A percentile compares a stretch with the other conserved stretches of the same genome.
These are phyloP conservation scores for Neomonachus schauinslandi DNA, from an alignment of 2,113 vertebrate species.

Conservation along the genomic window DNA sequence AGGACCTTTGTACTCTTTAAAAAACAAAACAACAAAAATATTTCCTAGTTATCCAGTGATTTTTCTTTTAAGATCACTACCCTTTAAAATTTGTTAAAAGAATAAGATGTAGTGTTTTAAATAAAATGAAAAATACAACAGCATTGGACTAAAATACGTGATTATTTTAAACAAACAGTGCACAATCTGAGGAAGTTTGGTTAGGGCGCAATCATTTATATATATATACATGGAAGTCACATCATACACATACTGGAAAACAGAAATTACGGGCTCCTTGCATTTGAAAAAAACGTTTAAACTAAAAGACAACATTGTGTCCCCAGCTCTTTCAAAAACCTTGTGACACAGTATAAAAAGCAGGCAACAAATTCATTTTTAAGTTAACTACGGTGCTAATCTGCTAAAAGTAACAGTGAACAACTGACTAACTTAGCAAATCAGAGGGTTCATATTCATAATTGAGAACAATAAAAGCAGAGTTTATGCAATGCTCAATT, in stretches of 20 bases:
- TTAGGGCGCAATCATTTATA: slow-evolving; percentile 86
- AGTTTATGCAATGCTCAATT: neutral
- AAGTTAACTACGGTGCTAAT: slow-evolving; percentile 55
- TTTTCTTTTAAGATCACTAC: slow-evolving; percentile 80
- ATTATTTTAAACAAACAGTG: slow-evolving; percentile 91
- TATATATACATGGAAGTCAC: slow-evolving; percentile 89
- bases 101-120: slow-evolving; percentile 87
- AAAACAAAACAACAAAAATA: slow-evolving; percentile 57
- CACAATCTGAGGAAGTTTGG: slow-evolving; percentile 92
- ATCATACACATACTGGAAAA: slow-evolving; percentile 85
- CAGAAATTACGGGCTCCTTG: slow-evolving; percentile 65
- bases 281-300: slow-evolving; percentile 67
- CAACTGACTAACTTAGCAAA: neutral
- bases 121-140: slow-evolving; percentile 85
- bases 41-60: slow-evolving; percentile 87
- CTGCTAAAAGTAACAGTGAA: slow-evolving; percentile 50
- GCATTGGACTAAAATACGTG: slow-evolving; percentile 85
- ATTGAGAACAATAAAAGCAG: slow-evolving; percentile 5
- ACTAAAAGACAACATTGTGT: slow-evolving; percentile 78
- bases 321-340: slow-evolving; percentile 80
- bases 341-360: slow-evolving; percentile 55
- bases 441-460: neutral
- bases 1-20: slow-evolving; percentile 78
- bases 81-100: slow-evolving; percentile 80
- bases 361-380: slow-evolving; percentile 65